phyloP scores from a whole-genome alignment of 2,888 invertebrate genomes.

The Phyllotreta striolata region DNA sequence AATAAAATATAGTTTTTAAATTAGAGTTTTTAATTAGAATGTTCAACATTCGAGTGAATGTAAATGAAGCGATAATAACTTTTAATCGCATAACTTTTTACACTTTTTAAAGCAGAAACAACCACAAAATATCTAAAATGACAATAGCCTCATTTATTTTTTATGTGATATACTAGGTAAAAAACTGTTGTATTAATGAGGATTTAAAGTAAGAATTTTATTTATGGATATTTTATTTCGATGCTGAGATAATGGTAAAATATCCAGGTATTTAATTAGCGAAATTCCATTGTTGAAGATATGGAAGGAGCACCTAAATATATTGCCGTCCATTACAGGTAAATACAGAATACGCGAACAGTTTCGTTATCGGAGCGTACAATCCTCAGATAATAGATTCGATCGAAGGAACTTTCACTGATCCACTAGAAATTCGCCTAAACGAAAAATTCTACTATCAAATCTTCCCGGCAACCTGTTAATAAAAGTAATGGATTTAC shows the following conservation, averaged over 20 bases:
- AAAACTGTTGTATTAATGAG: too few species aligned
- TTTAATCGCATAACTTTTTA: not conserved
- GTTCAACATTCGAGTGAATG: not conserved
- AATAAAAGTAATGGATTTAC: not conserved
- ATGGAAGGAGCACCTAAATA: slow-evolving; percentile 13
- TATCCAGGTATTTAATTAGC: not conserved
- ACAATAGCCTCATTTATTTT: too few species aligned
- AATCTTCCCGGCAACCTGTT: not conserved
- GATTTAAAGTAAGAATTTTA: too few species aligned
- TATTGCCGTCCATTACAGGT: slow-evolving; percentile 18
- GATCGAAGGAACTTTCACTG: slow-evolving; percentile 29
- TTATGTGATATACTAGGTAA: too few species aligned
- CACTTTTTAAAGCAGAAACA: not conserved
- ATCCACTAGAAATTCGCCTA: not conserved
- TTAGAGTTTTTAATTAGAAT: too few species aligned
- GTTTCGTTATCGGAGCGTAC: slow-evolving; percentile 34
- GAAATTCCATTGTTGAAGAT: slow-evolving; percentile 5
- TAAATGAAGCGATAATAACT: too few species aligned
- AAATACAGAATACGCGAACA: slow-evolving; percentile 25
- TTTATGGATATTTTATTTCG: not conserved
- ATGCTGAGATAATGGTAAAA: not conserved
- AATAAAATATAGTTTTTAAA: too few species aligned
- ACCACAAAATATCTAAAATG: too few species aligned
- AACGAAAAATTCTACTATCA: not conserved
- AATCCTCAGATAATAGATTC: slow-evolving; percentile 28